Conservation (phyloP, 2,113 vertebrate genomes). For the Gymnorhina tibicen region DNA sequence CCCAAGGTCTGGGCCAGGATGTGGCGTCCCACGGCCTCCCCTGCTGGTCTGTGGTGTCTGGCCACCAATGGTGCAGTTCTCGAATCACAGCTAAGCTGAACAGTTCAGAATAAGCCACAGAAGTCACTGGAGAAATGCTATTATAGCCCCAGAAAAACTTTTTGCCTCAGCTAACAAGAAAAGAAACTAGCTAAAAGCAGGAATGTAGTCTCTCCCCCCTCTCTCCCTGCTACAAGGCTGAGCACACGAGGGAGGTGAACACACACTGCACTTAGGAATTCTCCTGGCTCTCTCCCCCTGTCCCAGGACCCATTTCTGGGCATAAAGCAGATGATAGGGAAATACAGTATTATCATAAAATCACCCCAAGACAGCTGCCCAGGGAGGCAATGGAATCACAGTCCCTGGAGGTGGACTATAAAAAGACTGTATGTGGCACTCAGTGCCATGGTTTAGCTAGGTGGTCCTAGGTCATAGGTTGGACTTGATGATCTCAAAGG, state of each 20-base stretch:
- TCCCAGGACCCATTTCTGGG: background rate
- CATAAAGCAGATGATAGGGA: background rate
- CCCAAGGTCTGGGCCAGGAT: background rate
- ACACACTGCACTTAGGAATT: background rate
- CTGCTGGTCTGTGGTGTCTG: accelerated
- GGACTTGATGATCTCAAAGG: background rate
- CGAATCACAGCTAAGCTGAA: background rate
- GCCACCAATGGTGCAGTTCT: background rate
- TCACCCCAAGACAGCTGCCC: background rate
- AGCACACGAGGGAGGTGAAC: background rate
- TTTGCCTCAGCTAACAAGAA: background rate
- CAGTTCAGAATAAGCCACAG: background rate
- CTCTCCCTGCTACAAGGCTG: background rate
- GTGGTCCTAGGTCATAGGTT: background rate
- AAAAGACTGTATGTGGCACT: background rate
- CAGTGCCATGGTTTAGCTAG: background rate
- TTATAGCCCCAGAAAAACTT: background rate
- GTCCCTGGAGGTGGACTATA: background rate
- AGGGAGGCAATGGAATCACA: background rate
- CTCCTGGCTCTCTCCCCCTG: too few species aligned
- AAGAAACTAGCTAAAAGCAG: background rate
- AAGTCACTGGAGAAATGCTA: background rate
- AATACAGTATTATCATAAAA: background rate
- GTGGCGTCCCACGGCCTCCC: background rate
- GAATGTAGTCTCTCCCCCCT: background rate